Base-by-base conservation (phyloP, 2,888 invertebrate species). In the Spilosoma lubricipeda region DNA sequence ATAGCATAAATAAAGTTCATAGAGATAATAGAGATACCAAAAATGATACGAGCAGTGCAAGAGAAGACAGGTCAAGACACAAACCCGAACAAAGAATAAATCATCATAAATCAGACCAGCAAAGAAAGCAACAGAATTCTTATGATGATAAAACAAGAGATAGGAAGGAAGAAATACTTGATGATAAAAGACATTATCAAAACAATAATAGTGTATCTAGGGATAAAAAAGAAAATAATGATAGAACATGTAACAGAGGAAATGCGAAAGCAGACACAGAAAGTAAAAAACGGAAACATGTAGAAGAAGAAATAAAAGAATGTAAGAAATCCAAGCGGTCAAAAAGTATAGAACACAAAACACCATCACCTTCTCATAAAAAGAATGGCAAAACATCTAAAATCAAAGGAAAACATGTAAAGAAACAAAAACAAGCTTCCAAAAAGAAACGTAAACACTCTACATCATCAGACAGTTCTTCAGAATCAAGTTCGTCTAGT, bases 391-490 rank as follows among this genome's bases (percentile, higher is more conserved):
- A 71, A 3, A 77, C 76, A 73, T 74, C 74, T 63, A 85, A 84
- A 82, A 82, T 86, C 59, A 89, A 87, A 79, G 65, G 73, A 13
- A 87, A 86, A 71, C 84, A 80, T 56, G 76, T 75, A 39, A 75
- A 75, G 52, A 82, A 83, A 74, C 76, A 30, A 23, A 85, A 83
- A 71, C 87, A 80, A 70, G 80, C 74, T 56, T 64, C 72, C 52
- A 89, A 85, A 82, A 89, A 89, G 79, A 93, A 91, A 82, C 91
- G 93, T 63, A 93, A 93, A 84, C 81, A 80, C n/a, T 94, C 94
- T 45, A 93, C 93, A 63, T 91, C 93, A 73, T 92, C 95, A 42
- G 92, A 92, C 3, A 91, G 89, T 71, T 91, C 94, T 36, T 90
- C 94, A 33, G 91, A 91, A 27, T 88, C 92, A 36, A 94, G 91